Percentiles rank a stretch among this genome's conserved stretches.
Evolutionary conservation across 1,140 invertebrate species (phyloP).

Genomic region (Physella acuta): DNA sequence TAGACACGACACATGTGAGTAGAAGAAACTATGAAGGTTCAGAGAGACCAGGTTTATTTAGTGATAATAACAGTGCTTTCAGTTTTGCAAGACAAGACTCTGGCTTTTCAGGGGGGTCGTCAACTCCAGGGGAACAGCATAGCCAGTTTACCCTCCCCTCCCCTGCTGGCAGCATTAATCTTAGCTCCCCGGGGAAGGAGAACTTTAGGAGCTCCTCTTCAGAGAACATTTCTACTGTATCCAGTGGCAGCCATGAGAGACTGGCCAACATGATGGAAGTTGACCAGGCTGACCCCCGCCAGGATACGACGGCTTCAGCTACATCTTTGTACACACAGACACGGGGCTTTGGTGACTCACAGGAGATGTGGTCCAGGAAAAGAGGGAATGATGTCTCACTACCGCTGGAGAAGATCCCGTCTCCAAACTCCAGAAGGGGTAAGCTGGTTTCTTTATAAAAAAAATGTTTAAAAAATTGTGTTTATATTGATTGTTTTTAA

Average conservation of each 20-base stretch:
- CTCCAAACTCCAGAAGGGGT: constrained; percentile 13
- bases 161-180: constrained; percentile 19
- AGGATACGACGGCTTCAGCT: not conserved
- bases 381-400: not conserved
- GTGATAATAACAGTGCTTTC: constrained; percentile 22
- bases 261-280: not conserved
- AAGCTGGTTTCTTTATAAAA: not conserved
- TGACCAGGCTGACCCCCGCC: not conserved
- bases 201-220: constrained; percentile 8
- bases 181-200: constrained; percentile 25
- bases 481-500: not conserved
- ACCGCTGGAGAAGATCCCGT: constrained; percentile 23
- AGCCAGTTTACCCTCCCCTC: constrained; percentile 1
- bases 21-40: not conserved
- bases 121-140: not conserved
- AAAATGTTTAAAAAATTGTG: too few relatives aligned
- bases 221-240: not conserved
- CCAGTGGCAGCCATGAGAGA: not conserved
- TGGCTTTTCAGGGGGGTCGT: constrained; percentile 11
- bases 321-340: not conserved
- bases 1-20: not conserved
- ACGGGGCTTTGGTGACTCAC: not conserved
- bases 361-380: constrained; percentile 4
- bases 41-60: constrained; percentile 22
- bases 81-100: constrained; percentile 16